Conservation (phyloP, 2,888 invertebrate species). For the Bursaphelenchus okinawaensis region DNA sequence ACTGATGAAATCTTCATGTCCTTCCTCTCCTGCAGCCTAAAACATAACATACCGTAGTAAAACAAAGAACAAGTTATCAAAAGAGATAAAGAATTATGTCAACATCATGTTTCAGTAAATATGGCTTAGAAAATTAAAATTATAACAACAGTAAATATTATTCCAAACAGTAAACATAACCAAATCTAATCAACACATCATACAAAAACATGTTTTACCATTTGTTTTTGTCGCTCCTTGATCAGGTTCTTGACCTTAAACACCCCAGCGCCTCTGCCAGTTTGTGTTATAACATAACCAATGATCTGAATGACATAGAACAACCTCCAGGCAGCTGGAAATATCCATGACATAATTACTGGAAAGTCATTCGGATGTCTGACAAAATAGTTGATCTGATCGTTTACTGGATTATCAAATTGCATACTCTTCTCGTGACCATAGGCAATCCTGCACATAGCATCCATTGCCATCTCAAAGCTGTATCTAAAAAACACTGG, state of each 20-base stretch:
- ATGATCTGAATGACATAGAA: background rate
- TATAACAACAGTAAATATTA: too few species aligned
- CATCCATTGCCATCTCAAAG: conserved; percentile 57
- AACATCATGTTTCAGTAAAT: too few species aligned
- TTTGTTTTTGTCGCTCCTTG: conserved; percentile 14
- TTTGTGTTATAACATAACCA: conserved; percentile 7
- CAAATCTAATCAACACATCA: too few species aligned
- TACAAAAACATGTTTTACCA: too few species aligned
- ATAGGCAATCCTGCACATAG: conserved; percentile 62
- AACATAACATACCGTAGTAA: conserved; percentile 1
- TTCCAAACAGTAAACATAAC: too few species aligned
- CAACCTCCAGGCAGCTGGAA: background rate
- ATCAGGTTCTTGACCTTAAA: conserved; percentile 10
- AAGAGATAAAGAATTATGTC: background rate
- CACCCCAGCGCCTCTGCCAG: conserved; percentile 13
- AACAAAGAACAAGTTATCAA: background rate
- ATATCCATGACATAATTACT: conserved; percentile 1
- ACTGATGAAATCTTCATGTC: conserved; percentile 36
- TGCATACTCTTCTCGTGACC: conserved; percentile 37
- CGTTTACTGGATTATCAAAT: conserved; percentile 53
- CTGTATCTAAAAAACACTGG: conserved; percentile 16
- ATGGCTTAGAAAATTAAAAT: too few species aligned
- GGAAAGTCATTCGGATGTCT: conserved; percentile 6
- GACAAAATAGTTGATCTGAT: conserved; percentile 46
- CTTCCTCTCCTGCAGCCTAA: conserved; percentile 11